Percentiles rank a stretch among this genome's conserved stretches.
Conservation (phyloP, 2,797 vertebrate genomes). For the Intellagama lesueurii region DNA sequence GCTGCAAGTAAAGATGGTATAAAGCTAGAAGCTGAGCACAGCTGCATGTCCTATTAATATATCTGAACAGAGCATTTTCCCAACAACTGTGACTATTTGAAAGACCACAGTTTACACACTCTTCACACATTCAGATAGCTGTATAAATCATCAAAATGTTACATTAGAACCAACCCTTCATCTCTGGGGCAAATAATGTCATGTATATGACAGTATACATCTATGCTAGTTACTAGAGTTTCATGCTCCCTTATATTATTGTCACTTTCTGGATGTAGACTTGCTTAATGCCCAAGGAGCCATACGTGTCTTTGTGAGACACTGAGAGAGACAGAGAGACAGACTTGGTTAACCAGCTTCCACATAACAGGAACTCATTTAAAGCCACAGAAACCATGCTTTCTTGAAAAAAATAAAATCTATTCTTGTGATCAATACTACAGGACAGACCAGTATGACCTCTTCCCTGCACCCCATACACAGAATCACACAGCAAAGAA, state of each 20-base stretch:
- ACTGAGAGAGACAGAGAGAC: too few relatives aligned
- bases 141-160: background rate
- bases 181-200: background rate
- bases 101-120: background rate
- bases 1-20: background rate
- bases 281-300: background rate
- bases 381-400: background rate
- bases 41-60: background rate
- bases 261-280: background rate
- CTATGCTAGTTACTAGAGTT: background rate
- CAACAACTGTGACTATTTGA: background rate
- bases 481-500: background rate
- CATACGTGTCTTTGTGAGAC: background rate
- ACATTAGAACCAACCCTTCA: background rate
- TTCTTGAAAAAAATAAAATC: background rate
- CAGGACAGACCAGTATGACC: background rate
- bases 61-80: background rate
- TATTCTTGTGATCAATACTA: background rate
- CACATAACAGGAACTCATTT: accelerated
- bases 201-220: too few relatives aligned
- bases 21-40: background rate
- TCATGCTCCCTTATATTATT: background rate
- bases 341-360: background rate
- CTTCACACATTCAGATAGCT: background rate
- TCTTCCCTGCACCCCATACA: background rate